phyloP scores from a whole-genome alignment of 2,113 vertebrate species.

The Plotosus lineatus region DNA sequence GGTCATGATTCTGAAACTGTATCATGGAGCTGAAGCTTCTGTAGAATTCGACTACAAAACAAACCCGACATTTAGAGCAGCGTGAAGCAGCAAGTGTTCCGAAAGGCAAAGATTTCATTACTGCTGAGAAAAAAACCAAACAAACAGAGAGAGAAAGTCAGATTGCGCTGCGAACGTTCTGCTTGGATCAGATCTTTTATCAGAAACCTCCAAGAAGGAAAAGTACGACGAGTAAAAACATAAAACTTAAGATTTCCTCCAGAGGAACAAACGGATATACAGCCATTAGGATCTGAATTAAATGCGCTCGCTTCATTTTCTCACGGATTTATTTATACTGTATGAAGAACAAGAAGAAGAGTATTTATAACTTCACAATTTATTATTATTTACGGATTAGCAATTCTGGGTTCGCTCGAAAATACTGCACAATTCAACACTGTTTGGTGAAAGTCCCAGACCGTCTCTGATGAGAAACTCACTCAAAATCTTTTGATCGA shows the following conservation, averaged over 20 bases:
- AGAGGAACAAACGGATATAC: not conserved
- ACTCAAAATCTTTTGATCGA: no score
- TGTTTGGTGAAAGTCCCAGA: no score
- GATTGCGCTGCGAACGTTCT: not conserved
- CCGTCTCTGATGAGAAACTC: no score
- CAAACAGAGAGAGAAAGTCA: not conserved
- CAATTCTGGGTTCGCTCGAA: no score
- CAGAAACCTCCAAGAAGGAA: not conserved
- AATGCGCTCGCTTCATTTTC: no score
- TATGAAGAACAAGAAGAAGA: no score
- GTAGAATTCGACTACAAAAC: not conserved
- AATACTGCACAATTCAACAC: no score
- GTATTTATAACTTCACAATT: no score
- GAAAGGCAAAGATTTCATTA: constrained; percentile 7
- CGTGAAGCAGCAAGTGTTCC: not conserved
- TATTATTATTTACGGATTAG: no score
- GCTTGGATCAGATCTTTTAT: not conserved
- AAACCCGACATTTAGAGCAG: not conserved
- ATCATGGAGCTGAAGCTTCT: not conserved
- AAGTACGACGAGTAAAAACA: no score
- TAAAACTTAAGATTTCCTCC: not conserved
- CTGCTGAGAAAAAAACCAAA: not conserved
- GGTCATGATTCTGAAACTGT: not conserved
- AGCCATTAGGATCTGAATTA: no score
- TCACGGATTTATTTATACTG: no score